Conservation (phyloP, 2,888 invertebrate species). For the Apamea anceps region DNA sequence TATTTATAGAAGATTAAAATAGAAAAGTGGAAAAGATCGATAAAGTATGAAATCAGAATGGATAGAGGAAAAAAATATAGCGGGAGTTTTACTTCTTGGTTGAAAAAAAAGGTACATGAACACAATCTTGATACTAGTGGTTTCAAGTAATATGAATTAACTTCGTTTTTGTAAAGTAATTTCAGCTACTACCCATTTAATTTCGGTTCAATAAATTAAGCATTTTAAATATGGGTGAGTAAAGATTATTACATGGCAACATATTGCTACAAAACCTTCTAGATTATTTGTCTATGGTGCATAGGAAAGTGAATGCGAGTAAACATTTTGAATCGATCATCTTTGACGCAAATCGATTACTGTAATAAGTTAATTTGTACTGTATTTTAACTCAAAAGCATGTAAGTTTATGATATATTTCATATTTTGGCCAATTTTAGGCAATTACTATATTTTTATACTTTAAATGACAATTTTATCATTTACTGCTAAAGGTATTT, state of each 20-base stretch:
- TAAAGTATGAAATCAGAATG: neutral
- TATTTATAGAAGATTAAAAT: neutral
- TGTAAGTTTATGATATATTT: no score
- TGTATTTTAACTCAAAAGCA: neutral
- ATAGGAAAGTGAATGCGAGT: slow-evolving; percentile 44
- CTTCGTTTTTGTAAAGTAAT: neutral
- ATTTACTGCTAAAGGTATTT: neutral
- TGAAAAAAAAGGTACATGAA: neutral
- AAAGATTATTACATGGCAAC: slow-evolving; percentile 23
- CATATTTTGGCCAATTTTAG: fast-evolving
- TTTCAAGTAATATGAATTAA: neutral
- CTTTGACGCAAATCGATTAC: slow-evolving; percentile 5
- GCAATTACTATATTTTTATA: neutral
- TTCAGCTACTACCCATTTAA: neutral
- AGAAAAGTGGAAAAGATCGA: neutral
- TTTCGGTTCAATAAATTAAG: neutral
- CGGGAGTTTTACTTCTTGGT: neutral
- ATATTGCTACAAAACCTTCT: slow-evolving; percentile 44
- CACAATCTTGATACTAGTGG: neutral
- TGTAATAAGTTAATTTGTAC: neutral
- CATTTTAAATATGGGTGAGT: slow-evolving; percentile 3
- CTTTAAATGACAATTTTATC: neutral
- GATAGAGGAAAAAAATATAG: neutral
- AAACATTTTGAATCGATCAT: slow-evolving; percentile 26
- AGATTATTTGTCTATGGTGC: slow-evolving; percentile 55